These are phyloP conservation scores for Mus pahari DNA, from an alignment of 2,113 vertebrate genomes.

Conservation along the genomic window DNA sequence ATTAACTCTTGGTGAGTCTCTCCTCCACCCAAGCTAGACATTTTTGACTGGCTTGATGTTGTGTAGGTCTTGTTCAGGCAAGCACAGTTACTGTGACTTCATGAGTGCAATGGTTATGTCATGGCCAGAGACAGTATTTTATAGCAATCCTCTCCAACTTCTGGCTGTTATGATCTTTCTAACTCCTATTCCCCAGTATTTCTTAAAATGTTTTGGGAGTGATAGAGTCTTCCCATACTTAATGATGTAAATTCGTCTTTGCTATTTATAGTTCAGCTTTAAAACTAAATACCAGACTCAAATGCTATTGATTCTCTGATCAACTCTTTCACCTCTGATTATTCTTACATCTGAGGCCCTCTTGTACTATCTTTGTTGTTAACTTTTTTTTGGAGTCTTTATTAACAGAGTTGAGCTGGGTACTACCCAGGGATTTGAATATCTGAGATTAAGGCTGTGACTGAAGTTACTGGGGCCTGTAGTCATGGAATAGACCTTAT, in stretches of 20 bases:
- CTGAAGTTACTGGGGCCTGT: background rate
- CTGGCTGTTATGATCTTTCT: background rate
- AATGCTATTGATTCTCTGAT: background rate
- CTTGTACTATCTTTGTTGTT: too few species aligned
- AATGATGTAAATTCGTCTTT: background rate
- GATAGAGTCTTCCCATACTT: background rate
- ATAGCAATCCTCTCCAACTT: background rate
- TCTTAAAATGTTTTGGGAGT: background rate
- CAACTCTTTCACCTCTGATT: background rate
- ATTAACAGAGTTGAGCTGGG: background rate
- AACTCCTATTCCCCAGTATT: background rate
- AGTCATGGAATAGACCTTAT: background rate
- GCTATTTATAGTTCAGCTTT: background rate
- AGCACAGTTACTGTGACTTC: background rate
- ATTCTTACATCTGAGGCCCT: background rate
- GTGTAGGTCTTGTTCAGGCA: background rate
- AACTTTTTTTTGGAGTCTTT: background rate
- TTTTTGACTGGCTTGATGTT: background rate
- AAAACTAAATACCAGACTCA: background rate
- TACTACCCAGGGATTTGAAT: background rate
- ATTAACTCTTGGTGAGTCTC: background rate
- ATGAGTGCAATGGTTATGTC: background rate
- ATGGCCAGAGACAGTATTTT: background rate
- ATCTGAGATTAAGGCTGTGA: background rate
- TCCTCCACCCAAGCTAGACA: background rate